These are phyloP conservation scores for Naso thynnoides DNA, from an alignment of 2,797 vertebrate species.

Conservation along the genomic window DNA sequence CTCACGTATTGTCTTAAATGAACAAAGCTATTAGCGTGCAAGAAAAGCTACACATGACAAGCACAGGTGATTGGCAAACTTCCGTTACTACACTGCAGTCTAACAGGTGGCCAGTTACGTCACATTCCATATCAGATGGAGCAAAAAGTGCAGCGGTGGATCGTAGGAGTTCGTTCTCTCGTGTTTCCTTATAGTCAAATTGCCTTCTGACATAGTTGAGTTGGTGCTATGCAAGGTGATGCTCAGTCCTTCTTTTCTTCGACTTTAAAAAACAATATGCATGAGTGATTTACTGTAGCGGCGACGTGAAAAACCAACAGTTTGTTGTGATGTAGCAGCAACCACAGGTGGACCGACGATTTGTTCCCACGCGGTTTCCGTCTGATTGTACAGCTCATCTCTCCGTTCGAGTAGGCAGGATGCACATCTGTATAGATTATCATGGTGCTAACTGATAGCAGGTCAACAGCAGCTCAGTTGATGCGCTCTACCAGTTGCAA, in stretches of 20 bases:
- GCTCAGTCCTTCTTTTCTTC: conserved; percentile 17
- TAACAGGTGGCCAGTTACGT: conserved; percentile 69
- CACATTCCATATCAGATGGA: conserved; percentile 78
- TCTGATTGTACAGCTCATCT: conserved; percentile 57
- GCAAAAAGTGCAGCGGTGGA: conserved; percentile 40
- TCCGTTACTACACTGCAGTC: conserved; percentile 37
- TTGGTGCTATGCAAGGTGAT: conserved; percentile 45
- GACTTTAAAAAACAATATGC: conserved; percentile 33
- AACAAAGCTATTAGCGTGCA: conserved; percentile 22
- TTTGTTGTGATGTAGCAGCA: conserved; percentile 53
- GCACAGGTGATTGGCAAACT: conserved; percentile 15
- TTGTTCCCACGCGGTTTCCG: conserved; percentile 34
- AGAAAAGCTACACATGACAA: conserved; percentile 32
- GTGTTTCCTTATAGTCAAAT: conserved; percentile 29
- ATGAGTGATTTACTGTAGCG: conserved; percentile 41
- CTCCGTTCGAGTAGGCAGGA: conserved; percentile 30
- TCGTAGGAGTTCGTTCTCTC: conserved; percentile 24
- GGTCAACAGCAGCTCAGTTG: conserved; percentile 47
- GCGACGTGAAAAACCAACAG: conserved; percentile 40
- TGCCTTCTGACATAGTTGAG: conserved; percentile 47
- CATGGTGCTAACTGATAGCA: conserved; percentile 65
- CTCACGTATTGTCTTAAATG: conserved; percentile 61
- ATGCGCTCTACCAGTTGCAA: conserved; percentile 62
- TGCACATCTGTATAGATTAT: conserved; percentile 55
- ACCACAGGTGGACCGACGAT: conserved; percentile 25